Percentiles rank a stretch among this genome's conserved stretches.
phyloP scores from a whole-genome alignment of 2,797 vertebrate genomes.

The Chelon auratus region DNA sequence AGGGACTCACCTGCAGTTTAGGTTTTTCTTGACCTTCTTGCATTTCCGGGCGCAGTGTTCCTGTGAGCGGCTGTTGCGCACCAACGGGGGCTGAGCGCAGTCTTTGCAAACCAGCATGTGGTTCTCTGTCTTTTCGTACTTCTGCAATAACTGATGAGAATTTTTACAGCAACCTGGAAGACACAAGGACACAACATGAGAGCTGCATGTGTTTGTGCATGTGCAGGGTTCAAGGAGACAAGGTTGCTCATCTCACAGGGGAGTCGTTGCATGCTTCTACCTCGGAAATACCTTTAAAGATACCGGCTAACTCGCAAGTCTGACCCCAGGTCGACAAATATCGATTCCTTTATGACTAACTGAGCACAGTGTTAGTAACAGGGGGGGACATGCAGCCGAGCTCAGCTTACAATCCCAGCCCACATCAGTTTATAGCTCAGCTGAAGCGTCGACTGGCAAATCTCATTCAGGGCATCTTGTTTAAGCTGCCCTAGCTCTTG shows the following conservation, averaged over 20 bases:
- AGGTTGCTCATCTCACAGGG: neutral
- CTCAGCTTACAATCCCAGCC: too few species aligned
- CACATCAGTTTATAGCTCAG: too few species aligned
- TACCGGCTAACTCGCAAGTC: neutral
- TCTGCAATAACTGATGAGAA: slow-evolving; percentile 85
- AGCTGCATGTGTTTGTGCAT: neutral
- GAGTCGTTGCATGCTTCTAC: neutral
- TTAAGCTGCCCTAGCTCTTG: too few species aligned
- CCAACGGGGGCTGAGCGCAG: slow-evolving; percentile 85
- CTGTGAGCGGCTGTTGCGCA: slow-evolving; percentile 85
- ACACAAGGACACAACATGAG: neutral
- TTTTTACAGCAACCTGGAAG: slow-evolving; percentile 82
- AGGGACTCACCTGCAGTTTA: slow-evolving; percentile 92
- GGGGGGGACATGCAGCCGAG: too few species aligned
- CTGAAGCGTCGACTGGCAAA: too few species aligned
- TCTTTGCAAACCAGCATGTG: slow-evolving; percentile 87
- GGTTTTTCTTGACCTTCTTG: slow-evolving; percentile 90
- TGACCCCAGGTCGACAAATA: neutral
- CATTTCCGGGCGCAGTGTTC: slow-evolving; percentile 94
- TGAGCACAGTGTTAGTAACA: too few species aligned
- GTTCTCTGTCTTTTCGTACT: slow-evolving; percentile 91
- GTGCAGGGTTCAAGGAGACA: neutral
- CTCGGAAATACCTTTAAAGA: neutral
- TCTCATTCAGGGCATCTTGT: too few species aligned
- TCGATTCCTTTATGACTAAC: too few species aligned